Conservation (phyloP, 2,888 invertebrate species). For the Conus canariensis region DNA sequence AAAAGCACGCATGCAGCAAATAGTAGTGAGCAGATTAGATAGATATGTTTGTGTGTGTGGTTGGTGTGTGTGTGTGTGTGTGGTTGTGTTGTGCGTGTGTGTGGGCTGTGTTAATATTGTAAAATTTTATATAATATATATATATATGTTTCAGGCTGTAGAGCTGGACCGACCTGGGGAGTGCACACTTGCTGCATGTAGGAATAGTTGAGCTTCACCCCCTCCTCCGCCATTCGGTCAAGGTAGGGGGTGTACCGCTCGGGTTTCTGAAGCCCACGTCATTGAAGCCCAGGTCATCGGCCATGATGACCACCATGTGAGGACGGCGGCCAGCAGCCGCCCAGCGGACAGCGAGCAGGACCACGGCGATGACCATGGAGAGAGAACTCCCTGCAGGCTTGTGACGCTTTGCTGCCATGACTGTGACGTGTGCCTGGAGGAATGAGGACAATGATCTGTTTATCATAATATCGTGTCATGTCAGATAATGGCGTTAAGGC, state of each 20-base stretch:
- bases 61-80: too few relatives aligned
- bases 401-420: not conserved
- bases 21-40: too few relatives aligned
- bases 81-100: too few relatives aligned
- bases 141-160: too few relatives aligned
- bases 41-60: too few relatives aligned
- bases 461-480: too few relatives aligned
- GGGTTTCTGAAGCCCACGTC: conserved; percentile 3
- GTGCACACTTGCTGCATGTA: conserved; percentile 78
- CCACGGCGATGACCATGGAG: not conserved
- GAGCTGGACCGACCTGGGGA: conserved; percentile 56
- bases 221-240: conserved; percentile 72
- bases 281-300: conserved; percentile 12
- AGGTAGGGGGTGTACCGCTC: conserved; percentile 74
- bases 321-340: not conserved
- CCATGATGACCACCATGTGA: conserved; percentile 33
- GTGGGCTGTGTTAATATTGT: too few relatives aligned
- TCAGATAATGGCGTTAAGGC: too few relatives aligned
- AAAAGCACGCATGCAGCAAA: too few relatives aligned
- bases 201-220: conserved; percentile 74
- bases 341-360: not conserved
- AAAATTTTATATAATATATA: too few relatives aligned
- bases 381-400: not conserved
- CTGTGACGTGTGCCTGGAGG: not conserved
- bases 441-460: too few relatives aligned